Conservation (phyloP, 2,888 invertebrate genomes). For the Noctua janthina region DNA sequence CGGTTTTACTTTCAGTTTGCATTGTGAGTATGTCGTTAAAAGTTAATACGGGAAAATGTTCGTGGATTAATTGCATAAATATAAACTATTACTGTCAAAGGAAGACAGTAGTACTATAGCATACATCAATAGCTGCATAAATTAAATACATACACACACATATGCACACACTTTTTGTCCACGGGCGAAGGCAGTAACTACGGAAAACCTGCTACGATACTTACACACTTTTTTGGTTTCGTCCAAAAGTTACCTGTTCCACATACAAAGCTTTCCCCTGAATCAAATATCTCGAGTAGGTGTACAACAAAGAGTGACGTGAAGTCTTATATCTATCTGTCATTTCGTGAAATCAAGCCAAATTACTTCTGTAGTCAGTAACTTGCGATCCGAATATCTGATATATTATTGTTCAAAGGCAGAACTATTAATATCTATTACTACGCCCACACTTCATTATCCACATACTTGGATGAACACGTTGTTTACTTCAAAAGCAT, state of each 20-base stretch:
- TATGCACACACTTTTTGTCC: background rate
- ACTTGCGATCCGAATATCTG: constrained; percentile 18
- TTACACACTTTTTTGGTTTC: background rate
- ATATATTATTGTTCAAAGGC: constrained; percentile 27
- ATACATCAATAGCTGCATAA: background rate
- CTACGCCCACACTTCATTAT: constrained; percentile 46
- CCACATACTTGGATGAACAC: constrained; percentile 37
- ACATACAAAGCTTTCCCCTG: background rate
- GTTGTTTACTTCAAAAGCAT: constrained; percentile 43
- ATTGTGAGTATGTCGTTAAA: constrained; percentile 3
- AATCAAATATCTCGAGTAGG: background rate
- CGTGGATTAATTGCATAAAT: background rate
- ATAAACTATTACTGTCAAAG: background rate
- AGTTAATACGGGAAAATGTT: constrained; percentile 2
- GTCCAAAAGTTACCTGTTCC: background rate
- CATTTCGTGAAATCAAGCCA: constrained; percentile 5
- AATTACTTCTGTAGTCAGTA: constrained; percentile 8
- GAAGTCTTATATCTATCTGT: background rate
- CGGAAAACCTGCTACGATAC: background rate
- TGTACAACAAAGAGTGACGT: background rate
- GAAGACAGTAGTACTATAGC: no score
- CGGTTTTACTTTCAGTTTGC: constrained; percentile 45
- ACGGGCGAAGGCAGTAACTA: background rate
- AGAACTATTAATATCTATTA: constrained; percentile 31
- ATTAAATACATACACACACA: background rate